Evolutionary conservation across 1,140 invertebrate genomes (phyloP), one percentile per base, ranked within the genome.

Genomic region (Wasmannia auropunctata): DNA sequence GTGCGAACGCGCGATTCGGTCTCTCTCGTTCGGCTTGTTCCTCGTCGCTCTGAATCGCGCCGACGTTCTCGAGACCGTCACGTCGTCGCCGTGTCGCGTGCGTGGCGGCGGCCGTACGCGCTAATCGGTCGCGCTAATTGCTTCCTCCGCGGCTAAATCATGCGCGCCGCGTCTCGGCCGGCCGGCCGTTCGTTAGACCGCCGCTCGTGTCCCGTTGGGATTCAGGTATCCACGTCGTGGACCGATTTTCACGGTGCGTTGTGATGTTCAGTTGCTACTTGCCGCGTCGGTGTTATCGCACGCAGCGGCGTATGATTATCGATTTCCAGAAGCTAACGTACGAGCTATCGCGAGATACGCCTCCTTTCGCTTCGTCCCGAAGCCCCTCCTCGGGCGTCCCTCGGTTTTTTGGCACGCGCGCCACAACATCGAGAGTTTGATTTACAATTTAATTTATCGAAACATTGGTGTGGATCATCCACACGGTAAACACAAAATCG

Each of bases 61-160:
- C 37, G 28, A 62, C 28, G 28, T 34, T 19, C 49, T 19, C 10
- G 28, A 31, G 1, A n/a, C n/a, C n/a, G n/a, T n/a, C n/a, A n/a
- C n/a, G n/a, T n/a, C n/a, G 43, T 28, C 8, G 0, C 4, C 10
- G 10, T 60, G 51, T 22, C 51, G 3, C 51, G 14, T 25, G n/a
- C n/a, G n/a, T n/a, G n/a, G n/a, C n/a, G 22, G 22, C 40, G 8
- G 16, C 22, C 14, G 10, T 43, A 14, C 11, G 2, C 34, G n/a
- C 22, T 60, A 72, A 83, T 81, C 22, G 25, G 11, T 16, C 56
- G 74, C 58, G 43, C 8, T 37, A 72, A 51, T 51, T 34, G 31
- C 2, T 37, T 11, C 16, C 28, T 11, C 16, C 28, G 43, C 63
- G 28, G 25, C 31, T 69, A 69, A n/a, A 43, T 56, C 22, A 40